Conservation (phyloP, 2,113 vertebrate genomes). For the Alligator sinensis region DNA sequence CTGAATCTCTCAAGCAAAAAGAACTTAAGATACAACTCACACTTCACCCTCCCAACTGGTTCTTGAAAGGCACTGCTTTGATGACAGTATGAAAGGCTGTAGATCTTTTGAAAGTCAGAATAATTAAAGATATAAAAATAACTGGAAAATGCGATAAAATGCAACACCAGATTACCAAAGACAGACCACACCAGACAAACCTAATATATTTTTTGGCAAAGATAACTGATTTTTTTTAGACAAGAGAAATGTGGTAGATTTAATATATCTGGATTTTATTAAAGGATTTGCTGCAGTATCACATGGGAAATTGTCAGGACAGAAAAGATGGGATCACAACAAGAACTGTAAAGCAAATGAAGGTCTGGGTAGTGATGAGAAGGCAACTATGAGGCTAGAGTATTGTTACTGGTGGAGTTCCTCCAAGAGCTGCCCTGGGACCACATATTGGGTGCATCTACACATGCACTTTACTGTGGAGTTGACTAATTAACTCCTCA, state of each 20-base stretch:
- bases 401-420: too few species aligned
- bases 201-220: background rate
- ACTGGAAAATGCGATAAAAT: background rate
- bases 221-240: background rate
- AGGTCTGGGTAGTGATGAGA: background rate
- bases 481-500: too few species aligned
- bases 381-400: too few species aligned
- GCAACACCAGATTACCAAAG: background rate
- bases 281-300: background rate
- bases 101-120: background rate
- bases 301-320: background rate
- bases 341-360: background rate
- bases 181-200: background rate
- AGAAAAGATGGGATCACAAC: background rate
- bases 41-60: background rate
- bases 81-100: background rate
- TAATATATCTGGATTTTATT: background rate
- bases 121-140: slow-evolving; percentile 1
- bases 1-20: background rate
- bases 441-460: too few species aligned
- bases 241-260: background rate
- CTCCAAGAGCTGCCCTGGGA: too few species aligned
- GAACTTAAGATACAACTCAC: background rate
- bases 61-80: background rate
- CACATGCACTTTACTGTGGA: too few species aligned